phyloP scores from a whole-genome alignment of 2,888 invertebrate species.

The Ceraclea dissimilis region DNA sequence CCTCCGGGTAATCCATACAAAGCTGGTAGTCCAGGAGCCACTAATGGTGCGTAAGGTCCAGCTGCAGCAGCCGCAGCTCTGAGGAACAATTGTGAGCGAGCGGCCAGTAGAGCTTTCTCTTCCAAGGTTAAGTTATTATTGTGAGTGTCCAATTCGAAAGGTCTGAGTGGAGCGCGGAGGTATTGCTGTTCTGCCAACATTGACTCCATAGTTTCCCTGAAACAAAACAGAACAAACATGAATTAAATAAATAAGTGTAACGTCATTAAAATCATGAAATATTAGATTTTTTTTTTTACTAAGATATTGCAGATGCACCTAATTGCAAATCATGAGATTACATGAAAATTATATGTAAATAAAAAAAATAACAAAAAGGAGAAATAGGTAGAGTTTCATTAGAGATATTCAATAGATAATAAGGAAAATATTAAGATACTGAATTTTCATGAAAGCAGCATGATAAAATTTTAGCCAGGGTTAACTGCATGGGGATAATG shows the following conservation, averaged over 20 bases:
- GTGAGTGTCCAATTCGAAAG: slow-evolving; percentile 64
- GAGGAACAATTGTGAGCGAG: slow-evolving; percentile 66
- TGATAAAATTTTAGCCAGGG: not conserved
- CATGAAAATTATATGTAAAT: no score
- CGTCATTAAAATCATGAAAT: no score
- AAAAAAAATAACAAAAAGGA: no score
- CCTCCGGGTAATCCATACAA: slow-evolving; percentile 43
- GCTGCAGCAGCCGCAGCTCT: slow-evolving; percentile 61
- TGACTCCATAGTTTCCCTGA: slow-evolving; percentile 85
- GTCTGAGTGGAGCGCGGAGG: slow-evolving; percentile 67
- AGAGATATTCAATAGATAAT: not conserved
- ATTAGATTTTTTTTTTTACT: no score
- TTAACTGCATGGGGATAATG: not conserved
- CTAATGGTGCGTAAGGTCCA: slow-evolving; percentile 48
- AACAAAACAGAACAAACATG: slow-evolving; percentile 26
- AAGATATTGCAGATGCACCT: no score
- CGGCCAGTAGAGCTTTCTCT: slow-evolving; percentile 70
- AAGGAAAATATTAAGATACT: not conserved
- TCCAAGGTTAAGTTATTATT: slow-evolving; percentile 66
- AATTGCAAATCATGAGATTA: no score
- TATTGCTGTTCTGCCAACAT: slow-evolving; percentile 82
- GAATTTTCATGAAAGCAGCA: not conserved
- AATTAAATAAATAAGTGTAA: not conserved
- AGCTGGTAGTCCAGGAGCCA: slow-evolving; percentile 32
- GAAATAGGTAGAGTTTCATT: no score